These are phyloP conservation scores for Bombus breviceps DNA, from an alignment of 1,140 invertebrate genomes.

Conservation along the genomic window DNA sequence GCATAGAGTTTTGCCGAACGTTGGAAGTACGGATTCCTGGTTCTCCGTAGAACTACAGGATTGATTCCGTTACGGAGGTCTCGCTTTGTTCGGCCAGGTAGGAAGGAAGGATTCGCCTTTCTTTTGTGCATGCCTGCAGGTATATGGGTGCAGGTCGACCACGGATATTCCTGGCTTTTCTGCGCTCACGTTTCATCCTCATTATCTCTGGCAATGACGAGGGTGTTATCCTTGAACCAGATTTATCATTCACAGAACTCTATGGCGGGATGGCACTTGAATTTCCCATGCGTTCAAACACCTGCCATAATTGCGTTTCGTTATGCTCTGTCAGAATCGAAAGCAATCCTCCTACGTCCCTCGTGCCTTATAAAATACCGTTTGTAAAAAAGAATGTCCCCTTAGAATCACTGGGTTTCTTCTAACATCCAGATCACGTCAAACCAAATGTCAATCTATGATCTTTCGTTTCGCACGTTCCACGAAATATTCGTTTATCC, in stretches of 20 bases:
- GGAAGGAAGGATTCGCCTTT: conserved; percentile 61
- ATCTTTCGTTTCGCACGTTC: too few relatives aligned
- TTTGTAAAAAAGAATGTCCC: neutral
- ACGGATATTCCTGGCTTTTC: conserved; percentile 59
- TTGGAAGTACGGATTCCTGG: neutral
- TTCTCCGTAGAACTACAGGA: conserved; percentile 42
- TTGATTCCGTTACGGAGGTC: conserved; percentile 68
- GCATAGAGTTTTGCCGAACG: neutral
- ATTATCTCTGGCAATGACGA: conserved; percentile 71
- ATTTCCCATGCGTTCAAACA: conserved; percentile 31
- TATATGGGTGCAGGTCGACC: conserved; percentile 63
- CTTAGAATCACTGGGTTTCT: too few relatives aligned
- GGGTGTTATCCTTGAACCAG: conserved; percentile 69
- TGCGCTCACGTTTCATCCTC: conserved; percentile 57
- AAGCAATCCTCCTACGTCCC: neutral
- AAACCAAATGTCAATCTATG: too few relatives aligned
- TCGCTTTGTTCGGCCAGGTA: conserved; percentile 70
- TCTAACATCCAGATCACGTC: too few relatives aligned
- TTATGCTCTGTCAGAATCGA: neutral
- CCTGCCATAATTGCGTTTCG: conserved; percentile 27
- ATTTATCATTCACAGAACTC: conserved; percentile 67
- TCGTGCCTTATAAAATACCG: neutral
- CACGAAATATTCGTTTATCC: too few relatives aligned
- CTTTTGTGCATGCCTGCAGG: conserved; percentile 63
- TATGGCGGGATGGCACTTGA: conserved; percentile 8